Base-by-base conservation (phyloP, 2,797 vertebrate species). In the Vultur gryphus region DNA sequence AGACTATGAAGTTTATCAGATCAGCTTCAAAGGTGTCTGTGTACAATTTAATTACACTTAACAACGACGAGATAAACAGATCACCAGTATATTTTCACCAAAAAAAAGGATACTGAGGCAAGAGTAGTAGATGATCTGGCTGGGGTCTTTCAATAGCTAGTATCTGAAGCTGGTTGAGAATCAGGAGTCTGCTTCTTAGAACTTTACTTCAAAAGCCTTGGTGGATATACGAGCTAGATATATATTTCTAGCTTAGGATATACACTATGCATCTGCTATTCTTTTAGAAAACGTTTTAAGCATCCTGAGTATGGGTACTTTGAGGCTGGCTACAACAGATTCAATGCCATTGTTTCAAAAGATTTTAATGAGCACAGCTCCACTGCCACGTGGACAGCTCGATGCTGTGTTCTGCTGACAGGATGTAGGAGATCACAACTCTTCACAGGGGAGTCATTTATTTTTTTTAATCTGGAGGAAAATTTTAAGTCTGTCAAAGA, bases 341-440 rank as follows among this genome's bases (percentile, higher is more conserved):
- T 88, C 44, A 76, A 83, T 94, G 82, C 77, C 72, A 87, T 79
- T 92, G 93, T 97, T 95, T 95, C 87, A 91, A 93, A 90, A 95
- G 96, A 91, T 84, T 89, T 91, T 95, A 96, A 96, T 89, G 93
- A 92, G 90, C 85, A 81, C 71, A 88, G 84, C 35, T 93, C 59
- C 3, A 4, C 64, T 94, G 75, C 84, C 71, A 15, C 25, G 55
- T 41, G 43, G 80, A 93, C 6, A 4, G 48, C 51, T 96, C 2
- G 0, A 49, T 83, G 95, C 67, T 79, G 44, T 93, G 44, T 81
- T 67, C 81, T 65, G 46, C 71, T 81, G 89, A 79, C 75, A 93
- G 61, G 20, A 70, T 52, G 58, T 37, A 87, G 58, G 54, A 85
- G 58, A 87, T 80, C 86, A 76, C 82, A 76, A 17, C 41, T 66